Evolutionary conservation across 2,888 invertebrate species (phyloP), one percentile per base, ranked within the genome.

Genomic region (Eristalis arbustorum): DNA sequence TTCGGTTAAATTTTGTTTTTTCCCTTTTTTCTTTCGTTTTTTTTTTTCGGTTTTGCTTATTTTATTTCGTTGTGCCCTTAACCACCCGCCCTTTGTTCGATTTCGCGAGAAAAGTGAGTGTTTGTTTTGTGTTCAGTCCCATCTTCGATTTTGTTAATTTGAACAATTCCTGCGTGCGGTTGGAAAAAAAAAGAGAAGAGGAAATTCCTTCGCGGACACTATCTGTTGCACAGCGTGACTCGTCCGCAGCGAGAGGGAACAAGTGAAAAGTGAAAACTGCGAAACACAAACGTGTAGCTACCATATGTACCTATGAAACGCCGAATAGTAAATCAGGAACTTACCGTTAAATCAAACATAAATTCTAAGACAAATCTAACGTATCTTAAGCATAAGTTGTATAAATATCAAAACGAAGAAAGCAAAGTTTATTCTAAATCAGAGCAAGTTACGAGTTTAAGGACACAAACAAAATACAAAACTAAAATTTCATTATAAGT

Each of bases 371-470:
- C 40, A 59, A 23, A 56, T 42, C 40, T 62, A 67, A 68, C 40
- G 34, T 73, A 75, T 56, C 3, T 61, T 77, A 49, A 74, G 42
- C 14, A 56, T 79, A 83, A 78, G 72, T 75, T 83, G 82, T 82
- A 83, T 75, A 87, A 78, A 87, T 74, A 83, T 73, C 77, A 73
- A 80, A 61, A 72, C 49, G 22, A 31, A 37, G 10, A 80, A 76
- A 87, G 83, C 67, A 83, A 83, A 78, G 71, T 87, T 82, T 68
- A 87, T 87, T 87, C 87, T 87, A 87, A 87, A 87, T 83, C 49
- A 75, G 77, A 81, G 40, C 59, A 66, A 71, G 73, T 73, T 18
- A 25, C 37, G 64, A 68, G 63, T 31, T 42, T 61, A 68, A 71
- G 3, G 18, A 56, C 61, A 13, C 42, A 23, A 66, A n/a, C 6